Evolutionary conservation across 2,113 vertebrate species (phyloP), one percentile per base, ranked within the genome.

Genomic region (Halichoeres trimaculatus): DNA sequence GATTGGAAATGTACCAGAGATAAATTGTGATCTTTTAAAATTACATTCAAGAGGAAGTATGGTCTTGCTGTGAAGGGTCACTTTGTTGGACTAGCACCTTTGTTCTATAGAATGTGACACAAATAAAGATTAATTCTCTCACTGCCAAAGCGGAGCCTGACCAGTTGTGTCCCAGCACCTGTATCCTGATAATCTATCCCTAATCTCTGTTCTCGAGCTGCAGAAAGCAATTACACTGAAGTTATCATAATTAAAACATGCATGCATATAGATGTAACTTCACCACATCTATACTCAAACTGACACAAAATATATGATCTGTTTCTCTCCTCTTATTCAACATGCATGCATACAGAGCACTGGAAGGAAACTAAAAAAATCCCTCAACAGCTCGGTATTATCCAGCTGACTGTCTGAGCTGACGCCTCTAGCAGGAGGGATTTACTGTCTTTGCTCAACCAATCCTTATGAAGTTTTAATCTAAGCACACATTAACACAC

Each of bases 371-470:
- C 73, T n/a, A 74, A 62, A 80, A 75, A 84, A 83, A 86, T 84
- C 83, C 76, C 71, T 75, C 73, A 84, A 80, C 79, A 86, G 87
- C 70, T 76, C 36, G 50, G 71, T 41, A 67, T 88, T 83, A 85
- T 89, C 77, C 75, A 84, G 62, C 76, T 68, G 74, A 83, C 74
- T 81, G 74, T 84, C 63, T 36, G 68, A 83, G 73, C n/a, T 74
- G 73, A 82, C 86, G 78, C 81, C 67, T 86, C 71, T 70, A 78
- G 87, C 79, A 74, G 64, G 50, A 61, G 41, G 76, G 85, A 88
- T 91, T 88, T 88, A 85, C 53, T 84, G 43, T 71, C 61, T 83
- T 68, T 66, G 63, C 73, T 65, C 50, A 70, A n/a, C 67, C 68
- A 64, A 26, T 80, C 74, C 52, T 60, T 47, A 70, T 70, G 72